A percentile compares a stretch with the other conserved stretches of the same genome.
These are phyloP conservation scores for Bradypodion ventrale DNA, from an alignment of 2,797 vertebrate genomes.

Conservation along the genomic window DNA sequence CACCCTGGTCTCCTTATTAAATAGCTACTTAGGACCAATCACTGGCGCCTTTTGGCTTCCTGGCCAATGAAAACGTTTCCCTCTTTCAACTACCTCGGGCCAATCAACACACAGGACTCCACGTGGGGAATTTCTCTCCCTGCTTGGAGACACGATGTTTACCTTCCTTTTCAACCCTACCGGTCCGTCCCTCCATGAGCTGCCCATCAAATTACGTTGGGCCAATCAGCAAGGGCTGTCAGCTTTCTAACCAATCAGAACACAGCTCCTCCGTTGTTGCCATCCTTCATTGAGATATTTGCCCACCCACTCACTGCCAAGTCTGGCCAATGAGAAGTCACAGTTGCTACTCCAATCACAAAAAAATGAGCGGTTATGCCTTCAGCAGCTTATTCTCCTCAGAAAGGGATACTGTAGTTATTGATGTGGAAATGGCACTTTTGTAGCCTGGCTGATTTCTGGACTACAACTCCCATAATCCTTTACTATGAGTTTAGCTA, in stretches of 20 bases:
- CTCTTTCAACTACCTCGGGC: not conserved
- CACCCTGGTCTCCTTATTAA: not conserved
- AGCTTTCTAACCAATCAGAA: not conserved
- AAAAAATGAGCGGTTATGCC: too few species aligned
- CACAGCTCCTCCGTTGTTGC: not conserved
- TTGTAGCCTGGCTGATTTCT: not conserved
- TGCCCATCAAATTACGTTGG: not conserved
- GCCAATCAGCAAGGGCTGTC: not conserved
- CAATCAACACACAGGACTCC: not conserved
- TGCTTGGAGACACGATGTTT: constrained; percentile 14
- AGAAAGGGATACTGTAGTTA: too few species aligned
- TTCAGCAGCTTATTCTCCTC: too few species aligned
- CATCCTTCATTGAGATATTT: not conserved
- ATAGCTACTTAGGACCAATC: not conserved
- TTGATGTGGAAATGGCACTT: too few species aligned
- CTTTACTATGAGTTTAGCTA: not conserved
- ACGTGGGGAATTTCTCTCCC: not conserved
- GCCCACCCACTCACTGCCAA: too few species aligned
- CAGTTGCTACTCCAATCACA: not conserved
- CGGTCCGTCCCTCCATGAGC: not conserved
- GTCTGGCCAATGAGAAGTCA: not conserved
- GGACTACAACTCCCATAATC: not conserved
- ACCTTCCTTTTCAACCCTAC: too few species aligned
- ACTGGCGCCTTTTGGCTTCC: not conserved
- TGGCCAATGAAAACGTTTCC: not conserved